These are phyloP conservation scores for Goniozus legneri DNA, from an alignment of 1,140 invertebrate species.

Conservation along the genomic window DNA sequence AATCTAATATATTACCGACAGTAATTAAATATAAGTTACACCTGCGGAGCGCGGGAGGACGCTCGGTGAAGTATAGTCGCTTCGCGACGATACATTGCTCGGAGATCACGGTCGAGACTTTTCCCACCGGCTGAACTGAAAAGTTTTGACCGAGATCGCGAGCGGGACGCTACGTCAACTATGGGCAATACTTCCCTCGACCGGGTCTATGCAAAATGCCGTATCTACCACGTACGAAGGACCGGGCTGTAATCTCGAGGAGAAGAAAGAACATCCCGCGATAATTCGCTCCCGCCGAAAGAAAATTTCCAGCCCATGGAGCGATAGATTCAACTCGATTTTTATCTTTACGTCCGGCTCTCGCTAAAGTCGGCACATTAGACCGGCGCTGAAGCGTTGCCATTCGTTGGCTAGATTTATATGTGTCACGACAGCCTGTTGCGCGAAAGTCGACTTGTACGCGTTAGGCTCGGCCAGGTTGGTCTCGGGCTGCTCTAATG, in stretches of 20 bases:
- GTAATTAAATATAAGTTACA: slow-evolving; percentile 51
- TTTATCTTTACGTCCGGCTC: slow-evolving; percentile 1
- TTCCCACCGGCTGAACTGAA: slow-evolving; percentile 8
- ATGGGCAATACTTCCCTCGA: slow-evolving; percentile 26
- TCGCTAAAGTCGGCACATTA: slow-evolving; percentile 20
- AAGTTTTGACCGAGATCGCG: slow-evolving; percentile 23
- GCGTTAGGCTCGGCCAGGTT: slow-evolving; percentile 17
- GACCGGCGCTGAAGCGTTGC: slow-evolving; percentile 28
- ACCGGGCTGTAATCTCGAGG: too few species aligned
- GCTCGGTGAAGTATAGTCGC: slow-evolving; percentile 23
- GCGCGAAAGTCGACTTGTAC: slow-evolving; percentile 32
- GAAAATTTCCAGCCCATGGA: background rate
- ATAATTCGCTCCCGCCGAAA: background rate
- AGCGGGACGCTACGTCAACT: slow-evolving; percentile 7
- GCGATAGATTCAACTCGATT: background rate
- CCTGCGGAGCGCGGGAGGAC: slow-evolving; percentile 6
- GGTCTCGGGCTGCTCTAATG: too few species aligned
- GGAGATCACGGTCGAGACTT: slow-evolving; percentile 24
- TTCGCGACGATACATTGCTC: too few species aligned
- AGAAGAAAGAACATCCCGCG: too few species aligned
- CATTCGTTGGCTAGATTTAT: slow-evolving; percentile 35
- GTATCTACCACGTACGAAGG: too few species aligned
- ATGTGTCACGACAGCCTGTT: slow-evolving; percentile 51
- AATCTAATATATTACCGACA: slow-evolving; percentile 52
- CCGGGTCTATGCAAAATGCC: too few species aligned